Base-by-base conservation (phyloP, 2,888 invertebrate species). In the Chrysomela aeneicollis region DNA sequence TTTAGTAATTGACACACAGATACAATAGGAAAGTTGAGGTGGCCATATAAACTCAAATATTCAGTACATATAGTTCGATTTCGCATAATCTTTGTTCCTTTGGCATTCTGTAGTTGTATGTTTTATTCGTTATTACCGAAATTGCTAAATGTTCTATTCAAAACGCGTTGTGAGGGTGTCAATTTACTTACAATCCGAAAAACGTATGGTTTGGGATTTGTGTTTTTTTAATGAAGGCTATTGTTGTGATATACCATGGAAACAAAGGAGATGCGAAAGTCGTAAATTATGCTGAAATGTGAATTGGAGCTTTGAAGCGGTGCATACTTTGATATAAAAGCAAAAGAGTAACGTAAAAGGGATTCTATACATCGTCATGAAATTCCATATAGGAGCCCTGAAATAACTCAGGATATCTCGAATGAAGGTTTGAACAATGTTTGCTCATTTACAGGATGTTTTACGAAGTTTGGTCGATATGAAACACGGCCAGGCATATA, bases 1-100 rank as follows among this genome's bases (percentile, higher is more conserved):
- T 42, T 15, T 15, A 10, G 72, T 71, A 78, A 78, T 77, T 78
- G 77, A 79, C 77, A 78, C 77, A 76, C 73, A 78, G 78, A 78
- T 42, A 42, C 72, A 76, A 75, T 65, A 75, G 73, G 72, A 72
- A 70, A 69, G 68, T 68, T 66, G 66, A 71, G 67, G 63, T 67
- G 63, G 70, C 59, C 63, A 65, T 67, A 50, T 58, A 42, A 17
- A 22, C 49, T 32, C 10, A 54, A 42, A 8, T n/a, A n/a, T 5
- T 5, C 26, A 5, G 6, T 26, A 26, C 3, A 26, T 26, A 26
- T 5, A 26, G 26, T 6, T 26, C 26, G 15, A 18, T 58, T 61
- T 58, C 63, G 59, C 70, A 70, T 64, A 70, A 60, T 62, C 69
- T 59, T 58, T 26, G 26, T 26, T 26, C 6, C 26, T 3, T 26